A percentile compares a stretch with the other conserved stretches of the same genome.
phyloP scores from a whole-genome alignment of 1,140 invertebrate genomes.

The Macrobrachium rosenbergii region DNA sequence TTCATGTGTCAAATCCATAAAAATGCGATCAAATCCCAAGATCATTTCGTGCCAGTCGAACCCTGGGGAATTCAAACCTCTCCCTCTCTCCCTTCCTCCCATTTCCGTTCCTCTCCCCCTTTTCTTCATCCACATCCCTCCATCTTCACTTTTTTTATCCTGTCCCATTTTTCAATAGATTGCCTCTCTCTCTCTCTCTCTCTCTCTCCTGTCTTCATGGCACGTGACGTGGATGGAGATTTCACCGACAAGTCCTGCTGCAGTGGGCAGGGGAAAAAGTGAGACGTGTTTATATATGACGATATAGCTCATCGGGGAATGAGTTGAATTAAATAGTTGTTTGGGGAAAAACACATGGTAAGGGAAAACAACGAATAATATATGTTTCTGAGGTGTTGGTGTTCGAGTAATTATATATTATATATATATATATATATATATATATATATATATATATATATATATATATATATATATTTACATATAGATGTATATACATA shows the following conservation, averaged over 20 bases:
- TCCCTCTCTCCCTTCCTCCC: constrained; percentile 17
- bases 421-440: constrained; percentile 13
- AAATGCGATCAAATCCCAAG: constrained; percentile 56
- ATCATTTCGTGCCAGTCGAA: constrained; percentile 11
- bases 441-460: constrained; percentile 28
- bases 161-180: neutral
- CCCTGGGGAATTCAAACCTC: constrained; percentile 2
- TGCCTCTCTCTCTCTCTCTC: constrained; percentile 7
- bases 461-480: constrained; percentile 40
- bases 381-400: neutral
- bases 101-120: constrained; percentile 2
- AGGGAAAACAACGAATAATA: neutral
- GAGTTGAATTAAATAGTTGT: no score
- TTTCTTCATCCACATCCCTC: constrained; percentile 26
- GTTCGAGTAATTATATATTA: neutral
- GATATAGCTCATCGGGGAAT: no score
- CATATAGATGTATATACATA: constrained; percentile 35
- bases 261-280: no score
- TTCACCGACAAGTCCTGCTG: no score
- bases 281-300: no score
- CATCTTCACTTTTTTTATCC: neutral
- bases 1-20: constrained; percentile 62
- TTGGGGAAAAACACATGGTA: no score
- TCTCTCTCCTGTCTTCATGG: neutral
- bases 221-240: no score